Evolutionary conservation across 2,888 invertebrate genomes (phyloP), one percentile per base, ranked within the genome.

Genomic region (Uloborus plumipes): DNA sequence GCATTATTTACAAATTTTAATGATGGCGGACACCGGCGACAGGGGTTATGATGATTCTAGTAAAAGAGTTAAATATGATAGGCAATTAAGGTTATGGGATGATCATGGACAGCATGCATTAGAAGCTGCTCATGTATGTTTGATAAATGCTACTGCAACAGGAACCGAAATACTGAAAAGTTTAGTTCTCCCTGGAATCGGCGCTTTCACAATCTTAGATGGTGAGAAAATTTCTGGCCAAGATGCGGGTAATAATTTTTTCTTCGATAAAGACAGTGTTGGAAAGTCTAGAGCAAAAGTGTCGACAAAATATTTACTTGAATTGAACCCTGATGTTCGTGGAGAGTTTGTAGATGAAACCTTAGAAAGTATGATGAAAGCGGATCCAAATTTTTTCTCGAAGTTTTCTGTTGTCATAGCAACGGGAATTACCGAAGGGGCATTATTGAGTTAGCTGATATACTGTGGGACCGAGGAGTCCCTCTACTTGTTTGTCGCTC

Each of bases 191-290:
- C 98, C 99, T 69, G 99, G 90, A 18, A 93, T 97, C 86, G 96
- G 96, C 65, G 93, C 94, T 26, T 94, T 97, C 86, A 98, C 98
- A 0, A 95, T 99, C 85, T 93, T 98, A 16, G 98, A 99, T 91
- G 95, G 95, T 26, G 93, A 93, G 88, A 93, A 93, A 87, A 93
- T 97, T 0, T 93, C 93, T 11, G 95, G 95, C 86, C 96, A 97
- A 89, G 98, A 99, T 89, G 92, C 97, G 84, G 98, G 97, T 26
- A 94, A 94, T 87, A 99, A 99, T 95, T 99, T 99, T 89, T 99
- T 99, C 89, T 90, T 99, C 87, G 95, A 96, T 87, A 90, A 91
- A 83, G 93, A 94, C 26, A 94, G 93, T 87, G 91, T 96, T 86
- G 97, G 97, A 0, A 92, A 93, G 88, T 93, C 95, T 20, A 92